Conservation (phyloP, 1,140 invertebrate genomes). For the Maniola jurtina region DNA sequence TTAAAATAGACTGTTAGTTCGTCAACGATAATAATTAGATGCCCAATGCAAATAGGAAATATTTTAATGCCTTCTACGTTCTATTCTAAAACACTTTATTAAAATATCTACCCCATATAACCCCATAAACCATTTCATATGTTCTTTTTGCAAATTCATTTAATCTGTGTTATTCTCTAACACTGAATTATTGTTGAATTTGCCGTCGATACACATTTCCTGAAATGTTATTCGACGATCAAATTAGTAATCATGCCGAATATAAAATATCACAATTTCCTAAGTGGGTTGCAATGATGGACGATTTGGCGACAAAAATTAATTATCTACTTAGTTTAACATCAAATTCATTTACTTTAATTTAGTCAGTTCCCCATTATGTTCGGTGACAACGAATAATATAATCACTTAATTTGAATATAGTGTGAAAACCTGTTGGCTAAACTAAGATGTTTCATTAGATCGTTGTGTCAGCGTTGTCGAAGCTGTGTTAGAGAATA, state of each 20-base stretch:
- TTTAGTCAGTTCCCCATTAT: too few species aligned
- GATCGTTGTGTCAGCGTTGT: too few species aligned
- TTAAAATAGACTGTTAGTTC: not conserved
- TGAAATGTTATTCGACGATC: not conserved
- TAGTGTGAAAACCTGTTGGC: too few species aligned
- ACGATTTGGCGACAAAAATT: too few species aligned
- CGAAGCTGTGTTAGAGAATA: too few species aligned
- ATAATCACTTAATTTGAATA: too few species aligned
- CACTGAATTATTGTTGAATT: not conserved
- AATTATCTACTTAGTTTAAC: too few species aligned
- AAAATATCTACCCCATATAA: not conserved
- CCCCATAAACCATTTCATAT: not conserved
- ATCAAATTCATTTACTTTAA: too few species aligned
- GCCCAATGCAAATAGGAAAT: not conserved
- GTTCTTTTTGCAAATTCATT: not conserved
- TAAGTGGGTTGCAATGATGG: too few species aligned
- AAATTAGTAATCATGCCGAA: not conserved
- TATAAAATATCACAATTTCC: not conserved
- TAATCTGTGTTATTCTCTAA: not conserved
- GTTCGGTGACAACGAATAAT: too few species aligned
- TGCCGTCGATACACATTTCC: too few species aligned
- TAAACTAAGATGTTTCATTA: too few species aligned
- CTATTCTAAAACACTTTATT: not conserved
- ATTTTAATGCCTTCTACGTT: not conserved
- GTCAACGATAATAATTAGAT: not conserved